phyloP scores from a whole-genome alignment of 30 jellyfish, hydroid and myxozoan genomes.

The Nemopilema nomurai region DNA sequence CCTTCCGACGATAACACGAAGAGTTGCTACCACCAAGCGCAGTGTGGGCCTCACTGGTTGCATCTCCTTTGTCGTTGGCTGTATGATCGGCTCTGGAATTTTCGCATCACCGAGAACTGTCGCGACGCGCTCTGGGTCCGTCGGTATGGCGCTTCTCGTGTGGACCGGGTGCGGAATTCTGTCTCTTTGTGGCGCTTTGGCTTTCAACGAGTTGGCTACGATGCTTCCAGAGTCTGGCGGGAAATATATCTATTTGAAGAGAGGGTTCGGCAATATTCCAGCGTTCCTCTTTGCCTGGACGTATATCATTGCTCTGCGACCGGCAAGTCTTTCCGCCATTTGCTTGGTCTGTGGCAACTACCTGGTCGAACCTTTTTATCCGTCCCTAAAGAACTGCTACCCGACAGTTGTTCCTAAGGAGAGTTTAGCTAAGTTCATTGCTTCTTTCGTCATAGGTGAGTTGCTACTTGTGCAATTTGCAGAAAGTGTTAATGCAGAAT shows the following conservation, averaged over 20 bases:
- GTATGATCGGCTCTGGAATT: slow-evolving; percentile 86
- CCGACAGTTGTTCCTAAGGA: slow-evolving; percentile 2
- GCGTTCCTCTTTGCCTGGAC: slow-evolving; percentile 76
- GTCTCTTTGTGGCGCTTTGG: slow-evolving; percentile 59
- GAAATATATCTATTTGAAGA: slow-evolving; percentile 56
- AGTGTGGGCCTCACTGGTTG: slow-evolving; percentile 68
- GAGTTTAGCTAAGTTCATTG: slow-evolving; percentile 59
- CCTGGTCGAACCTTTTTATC: slow-evolving; percentile 77
- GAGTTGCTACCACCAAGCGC: slow-evolving; percentile 4
- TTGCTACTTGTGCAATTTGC: background rate
- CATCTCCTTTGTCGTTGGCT: slow-evolving; percentile 73
- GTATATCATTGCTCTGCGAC: slow-evolving; percentile 63
- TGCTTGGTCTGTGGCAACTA: slow-evolving; percentile 82
- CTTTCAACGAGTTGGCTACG: slow-evolving; percentile 77
- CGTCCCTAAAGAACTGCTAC: slow-evolving; percentile 17
- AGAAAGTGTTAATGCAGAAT: too few relatives aligned
- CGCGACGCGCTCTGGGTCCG: slow-evolving; percentile 49
- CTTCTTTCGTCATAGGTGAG: slow-evolving; percentile 82
- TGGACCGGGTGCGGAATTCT: slow-evolving; percentile 74
- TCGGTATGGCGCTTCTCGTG: slow-evolving; percentile 59
- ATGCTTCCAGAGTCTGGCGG: slow-evolving; percentile 77
- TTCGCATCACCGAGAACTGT: slow-evolving; percentile 77
- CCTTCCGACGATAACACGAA: background rate
- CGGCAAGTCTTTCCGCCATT: slow-evolving; percentile 83
- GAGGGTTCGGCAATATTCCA: slow-evolving; percentile 80